Conservation (phyloP, 2,113 vertebrate genomes). For the Dolichotis patagonum region DNA sequence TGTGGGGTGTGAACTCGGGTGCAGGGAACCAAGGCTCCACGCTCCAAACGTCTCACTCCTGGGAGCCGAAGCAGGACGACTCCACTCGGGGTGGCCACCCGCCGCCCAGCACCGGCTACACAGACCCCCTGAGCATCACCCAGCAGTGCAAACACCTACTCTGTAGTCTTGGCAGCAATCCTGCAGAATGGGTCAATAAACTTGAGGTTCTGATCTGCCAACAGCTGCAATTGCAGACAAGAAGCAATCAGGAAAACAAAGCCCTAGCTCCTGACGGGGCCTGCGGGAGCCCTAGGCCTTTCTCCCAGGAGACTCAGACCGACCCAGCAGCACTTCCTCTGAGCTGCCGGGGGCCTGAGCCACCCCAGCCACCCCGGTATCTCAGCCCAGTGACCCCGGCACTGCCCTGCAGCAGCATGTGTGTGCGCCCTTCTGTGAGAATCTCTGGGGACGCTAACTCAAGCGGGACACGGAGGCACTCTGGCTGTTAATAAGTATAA, state of each 20-base stretch:
- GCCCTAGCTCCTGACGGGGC: no score
- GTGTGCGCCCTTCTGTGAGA: fast-evolving
- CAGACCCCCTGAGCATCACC: fast-evolving
- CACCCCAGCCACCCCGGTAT: fast-evolving
- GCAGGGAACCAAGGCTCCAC: no score
- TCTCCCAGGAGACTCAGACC: background rate
- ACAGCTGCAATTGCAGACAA: slow-evolving; percentile 87
- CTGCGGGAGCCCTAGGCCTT: background rate
- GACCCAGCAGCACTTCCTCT: no score
- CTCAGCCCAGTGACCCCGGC: fast-evolving
- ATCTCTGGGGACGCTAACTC: fast-evolving
- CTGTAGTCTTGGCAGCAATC: slow-evolving; percentile 92
- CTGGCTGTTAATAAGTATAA: background rate
- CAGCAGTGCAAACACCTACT: slow-evolving; percentile 87
- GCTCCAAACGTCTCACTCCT: fast-evolving
- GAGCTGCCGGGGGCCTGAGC: background rate
- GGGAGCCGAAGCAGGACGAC: background rate
- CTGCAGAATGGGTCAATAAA: slow-evolving; percentile 95
- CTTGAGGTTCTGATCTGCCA: slow-evolving; percentile 93
- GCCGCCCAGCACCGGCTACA: fast-evolving
- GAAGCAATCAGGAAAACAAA: background rate
- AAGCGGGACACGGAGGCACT: fast-evolving
- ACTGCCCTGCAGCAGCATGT: fast-evolving
- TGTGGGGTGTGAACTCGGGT: background rate
- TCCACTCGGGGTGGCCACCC: background rate